Evolutionary conservation across 2,113 vertebrate genomes (phyloP).

Genomic region (Charadrius vociferus): DNA sequence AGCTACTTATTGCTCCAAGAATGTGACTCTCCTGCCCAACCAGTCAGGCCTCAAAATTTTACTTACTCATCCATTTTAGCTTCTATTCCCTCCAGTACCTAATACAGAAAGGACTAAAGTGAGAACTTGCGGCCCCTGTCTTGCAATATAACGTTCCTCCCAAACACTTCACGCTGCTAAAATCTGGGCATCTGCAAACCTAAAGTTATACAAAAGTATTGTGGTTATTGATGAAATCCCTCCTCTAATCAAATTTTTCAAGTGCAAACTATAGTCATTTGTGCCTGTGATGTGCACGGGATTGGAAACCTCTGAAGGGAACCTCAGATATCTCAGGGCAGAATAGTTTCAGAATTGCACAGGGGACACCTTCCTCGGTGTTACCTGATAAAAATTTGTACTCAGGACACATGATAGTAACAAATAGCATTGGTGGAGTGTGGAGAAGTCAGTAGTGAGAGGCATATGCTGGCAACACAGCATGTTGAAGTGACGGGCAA

Average conservation of each 20-base stretch:
- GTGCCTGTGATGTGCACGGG: background rate
- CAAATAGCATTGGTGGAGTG: background rate
- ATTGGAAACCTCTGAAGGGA: background rate
- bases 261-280: background rate
- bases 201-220: background rate
- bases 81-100: background rate
- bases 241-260: background rate
- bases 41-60: slow-evolving; percentile 5
- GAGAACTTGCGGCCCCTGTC: background rate
- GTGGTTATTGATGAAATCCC: background rate
- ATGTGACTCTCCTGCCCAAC: slow-evolving; percentile 14
- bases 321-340: background rate
- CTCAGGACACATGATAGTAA: background rate
- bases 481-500: background rate
- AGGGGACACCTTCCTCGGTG: background rate
- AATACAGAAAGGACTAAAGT: background rate
- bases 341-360: background rate
- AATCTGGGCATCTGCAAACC: background rate
- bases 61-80: background rate
- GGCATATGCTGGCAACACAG: background rate
- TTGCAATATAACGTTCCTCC: background rate
- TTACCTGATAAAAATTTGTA: background rate
- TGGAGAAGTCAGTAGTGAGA: background rate
- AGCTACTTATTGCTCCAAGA: slow-evolving; percentile 38
- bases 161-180: background rate